Evolutionary conservation across 2,113 vertebrate species (phyloP), one percentile per base, ranked within the genome.

Genomic region (Epinephelus fuscoguttatus): DNA sequence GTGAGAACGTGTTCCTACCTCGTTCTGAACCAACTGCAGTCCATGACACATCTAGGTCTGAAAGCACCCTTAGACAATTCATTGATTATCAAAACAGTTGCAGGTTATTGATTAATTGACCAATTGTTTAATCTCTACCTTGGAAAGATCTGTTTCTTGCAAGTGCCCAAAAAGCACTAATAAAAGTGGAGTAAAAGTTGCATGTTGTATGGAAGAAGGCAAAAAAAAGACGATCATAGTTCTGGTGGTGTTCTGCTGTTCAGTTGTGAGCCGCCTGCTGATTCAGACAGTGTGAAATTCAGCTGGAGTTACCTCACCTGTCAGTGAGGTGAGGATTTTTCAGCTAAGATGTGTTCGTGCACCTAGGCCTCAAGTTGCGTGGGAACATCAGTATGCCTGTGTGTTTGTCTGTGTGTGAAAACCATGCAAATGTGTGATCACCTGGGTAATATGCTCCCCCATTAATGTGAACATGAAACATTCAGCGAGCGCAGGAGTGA

Each of bases 301-400:
- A 78, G 70, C 68, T 37, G 62, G 13, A 59, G 78, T 76, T 10
- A 71, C 49, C 25, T 86, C 67, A 80, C 61, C 86, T 86, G 86
- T 80, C 82, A 71, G 86, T 52, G 42, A 27, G 52, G 63, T 61
- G 75, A 80, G 57, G 69, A 73, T 82, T 62, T 81, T 56, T 70
- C 84, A 80, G 87, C 75, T 87, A 37, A 52, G 80, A 87, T 59
- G 70, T 77, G 81, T 75, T 82, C 67, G 60, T 23, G 69, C 70
- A 69, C 72, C 30, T 12, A 40, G 75, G 78, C 68, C 75, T 27
- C 14, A 1, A 49, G 81, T 69, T 55, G 75, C 18, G 57, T 49
- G 61, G 68, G 62, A 87, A 71, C 71, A 37, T 84, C 70, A 63
- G 81, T 63, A 66, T 79, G 62, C 78, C 42, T 6, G 27, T 47